Conservation (phyloP, 2,113 vertebrate genomes). For the Mus musculus region DNA sequence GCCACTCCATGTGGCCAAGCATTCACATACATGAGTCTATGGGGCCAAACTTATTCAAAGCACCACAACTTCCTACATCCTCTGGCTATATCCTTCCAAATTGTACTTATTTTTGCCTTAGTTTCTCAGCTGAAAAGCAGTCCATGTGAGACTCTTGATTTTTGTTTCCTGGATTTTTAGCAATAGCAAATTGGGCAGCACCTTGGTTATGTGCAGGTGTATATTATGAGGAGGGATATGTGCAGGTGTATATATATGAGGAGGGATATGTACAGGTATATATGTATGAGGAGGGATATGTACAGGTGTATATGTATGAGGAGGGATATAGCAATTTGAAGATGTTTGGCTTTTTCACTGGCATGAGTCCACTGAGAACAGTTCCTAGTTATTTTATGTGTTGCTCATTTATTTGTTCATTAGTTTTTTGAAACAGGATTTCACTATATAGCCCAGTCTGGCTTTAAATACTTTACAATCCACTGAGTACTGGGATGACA, state of each 20-base stretch:
- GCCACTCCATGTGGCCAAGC: too few species aligned
- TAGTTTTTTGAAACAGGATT: not conserved
- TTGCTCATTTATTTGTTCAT: not conserved
- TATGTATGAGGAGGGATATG: not conserved
- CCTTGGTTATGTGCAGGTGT: not conserved
- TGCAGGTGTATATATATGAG: too few species aligned
- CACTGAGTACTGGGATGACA: not conserved
- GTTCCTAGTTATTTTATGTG: not conserved
- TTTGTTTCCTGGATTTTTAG: not conserved
- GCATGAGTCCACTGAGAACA: not conserved
- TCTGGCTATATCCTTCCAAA: not conserved
- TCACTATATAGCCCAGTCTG: not conserved
- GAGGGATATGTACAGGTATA: not conserved
- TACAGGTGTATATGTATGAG: not conserved
- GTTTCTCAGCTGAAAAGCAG: slow-evolving; percentile 3
- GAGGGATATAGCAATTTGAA: not conserved
- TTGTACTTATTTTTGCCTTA: slow-evolving; percentile 23
- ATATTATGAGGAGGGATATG: not conserved
- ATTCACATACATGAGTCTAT: too few species aligned
- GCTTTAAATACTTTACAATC: not conserved
- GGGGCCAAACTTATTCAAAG: too few species aligned
- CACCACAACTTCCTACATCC: not conserved
- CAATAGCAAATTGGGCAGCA: not conserved
- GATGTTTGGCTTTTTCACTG: slow-evolving; percentile 30
- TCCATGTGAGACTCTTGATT: not conserved